Evolutionary conservation across 1,140 invertebrate species (phyloP), one percentile per base, ranked within the genome.

Genomic region (Cyclina sinensis): DNA sequence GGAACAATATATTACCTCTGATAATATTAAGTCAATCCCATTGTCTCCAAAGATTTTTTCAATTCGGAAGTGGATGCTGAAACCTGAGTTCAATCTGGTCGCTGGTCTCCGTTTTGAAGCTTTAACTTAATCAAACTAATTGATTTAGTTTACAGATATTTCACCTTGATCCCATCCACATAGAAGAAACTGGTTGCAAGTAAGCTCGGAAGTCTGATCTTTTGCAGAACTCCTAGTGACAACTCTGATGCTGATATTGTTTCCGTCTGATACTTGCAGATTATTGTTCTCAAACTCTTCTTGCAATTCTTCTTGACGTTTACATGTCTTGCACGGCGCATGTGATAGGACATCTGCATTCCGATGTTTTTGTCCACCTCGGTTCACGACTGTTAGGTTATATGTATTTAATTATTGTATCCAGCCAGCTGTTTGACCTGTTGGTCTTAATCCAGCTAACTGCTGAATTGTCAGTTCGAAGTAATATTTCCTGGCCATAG

Each of bases 271-370:
- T 24, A 27, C n/a, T 11, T 16, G 21, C 27, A 9, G 5, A 9
- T 48, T 27, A 7, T 27, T 46, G 5, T 9, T 16, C 0, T 76
- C n/a, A 51, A 27, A 48, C 27, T 76, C 73, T 14, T 76, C 14
- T 11, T 46, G 43, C 43, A 43, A 14, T 14, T 43, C 43, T 14
- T 43, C 5, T 43, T 43, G 43, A 43, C 43, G 43, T 14, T 43
- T 43, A 43, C 43, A 43, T 43, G 43, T 14, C 14, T 43, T 43
- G 43, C 43, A 43, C 14, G 43, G 43, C 12, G 27, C 48, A 24
- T 92, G 18, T 5, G 88, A 91, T 11, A 94, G 39, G 14, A 86
- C 89, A 74, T 94, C 93, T 11, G 91, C 93, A 90, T 94, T 93
- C 9, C 2, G 18, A 82, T 94, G 46, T 80, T 86, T 30, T 39